Base-by-base conservation (phyloP, 2,797 vertebrate genomes). In the Pseudochirops cupreus region DNA sequence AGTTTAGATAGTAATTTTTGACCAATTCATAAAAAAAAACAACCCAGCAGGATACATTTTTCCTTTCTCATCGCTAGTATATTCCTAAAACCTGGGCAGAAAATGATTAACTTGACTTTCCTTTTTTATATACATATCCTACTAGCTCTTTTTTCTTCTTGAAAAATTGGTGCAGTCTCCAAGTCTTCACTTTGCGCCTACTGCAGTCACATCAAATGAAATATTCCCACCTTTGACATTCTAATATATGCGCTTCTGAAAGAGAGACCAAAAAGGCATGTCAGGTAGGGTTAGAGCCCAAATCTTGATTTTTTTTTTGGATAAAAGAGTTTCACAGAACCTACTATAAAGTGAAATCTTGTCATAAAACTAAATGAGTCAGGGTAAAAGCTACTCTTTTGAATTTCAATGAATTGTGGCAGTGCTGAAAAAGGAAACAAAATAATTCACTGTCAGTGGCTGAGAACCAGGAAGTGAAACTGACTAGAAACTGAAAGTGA, bases 161-260 rank as follows among this genome's bases (percentile, higher is more conserved):
- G 52, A 94, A 94, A 96, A 59, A 28, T 4, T 14, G 16, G 50
- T 39, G 2, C n/a, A 24, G 31, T 93, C 91, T 57, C n/a, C 54
- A 93, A 67, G 55, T 57, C 92, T 91, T 94, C 82, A 90, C 54
- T 91, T 46, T 12, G 10, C 50, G 39, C 87, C 52, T 55, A 21
- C 33, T 12, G 39, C 0, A 56, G n/a, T 21, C 21, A 16, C 87
- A 21, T 92, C 28, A 53, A 92, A 95, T 67, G 53, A 13, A 31
- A 0, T 56, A 52, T 14, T 90, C 5, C 31, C n/a, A 91, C 4
- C 56, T 92, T 52, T 89, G 59, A 46, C 55, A 46, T 82, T 58
- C 59, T 94, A 54, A 95, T 46, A 59, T 67, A 57, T n/a, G 33
- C 89, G 26, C 59, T 97, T 94, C 62, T 94, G 57, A 95, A 94